Evolutionary conservation across 2,113 vertebrate species (phyloP).

Genomic region (Brachirus orientalis): DNA sequence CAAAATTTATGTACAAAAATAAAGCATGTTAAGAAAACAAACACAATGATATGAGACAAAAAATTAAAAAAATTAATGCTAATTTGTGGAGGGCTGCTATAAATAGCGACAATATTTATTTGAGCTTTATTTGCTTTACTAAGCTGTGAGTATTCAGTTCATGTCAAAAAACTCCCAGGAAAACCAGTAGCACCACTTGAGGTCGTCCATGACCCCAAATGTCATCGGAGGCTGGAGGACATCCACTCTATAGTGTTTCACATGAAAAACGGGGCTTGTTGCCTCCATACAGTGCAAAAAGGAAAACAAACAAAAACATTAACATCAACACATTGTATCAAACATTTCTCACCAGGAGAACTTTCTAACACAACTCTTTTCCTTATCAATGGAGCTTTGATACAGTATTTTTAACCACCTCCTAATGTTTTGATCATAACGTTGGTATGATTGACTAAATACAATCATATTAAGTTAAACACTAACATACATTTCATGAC

Average conservation of each 20-base stretch:
- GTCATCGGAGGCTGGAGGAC: conserved; percentile 29
- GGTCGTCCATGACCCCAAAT: conserved; percentile 25
- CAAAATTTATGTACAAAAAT: conserved; percentile 72
- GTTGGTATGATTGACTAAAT: too few relatives aligned
- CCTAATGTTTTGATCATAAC: too few relatives aligned
- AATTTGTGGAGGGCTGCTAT: conserved; percentile 50
- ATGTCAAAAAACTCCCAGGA: conserved; percentile 5
- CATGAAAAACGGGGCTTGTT: conserved; percentile 45
- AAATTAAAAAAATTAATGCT: conserved; percentile 46
- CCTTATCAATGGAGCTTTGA: conserved; percentile 7
- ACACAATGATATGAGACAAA: too few relatives aligned
- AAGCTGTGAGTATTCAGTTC: conserved; percentile 15
- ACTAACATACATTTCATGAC: conserved; percentile 51
- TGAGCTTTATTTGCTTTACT: conserved; percentile 38
- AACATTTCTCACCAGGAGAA: conserved; percentile 71
- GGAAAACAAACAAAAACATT: conserved; percentile 31
- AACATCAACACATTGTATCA: conserved; percentile 19
- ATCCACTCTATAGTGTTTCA: conserved; percentile 38
- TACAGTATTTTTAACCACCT: conserved; percentile 10
- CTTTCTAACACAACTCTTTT: conserved; percentile 37
- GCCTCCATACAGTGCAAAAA: conserved; percentile 69
- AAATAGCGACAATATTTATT: conserved; percentile 52
- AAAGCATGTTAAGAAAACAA: conserved; percentile 59
- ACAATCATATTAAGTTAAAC: too few relatives aligned
- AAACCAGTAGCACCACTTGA: conserved; percentile 63